These are phyloP conservation scores for Platynereis dumerilii DNA, from an alignment of 2,888 invertebrate species.

Conservation along the genomic window DNA sequence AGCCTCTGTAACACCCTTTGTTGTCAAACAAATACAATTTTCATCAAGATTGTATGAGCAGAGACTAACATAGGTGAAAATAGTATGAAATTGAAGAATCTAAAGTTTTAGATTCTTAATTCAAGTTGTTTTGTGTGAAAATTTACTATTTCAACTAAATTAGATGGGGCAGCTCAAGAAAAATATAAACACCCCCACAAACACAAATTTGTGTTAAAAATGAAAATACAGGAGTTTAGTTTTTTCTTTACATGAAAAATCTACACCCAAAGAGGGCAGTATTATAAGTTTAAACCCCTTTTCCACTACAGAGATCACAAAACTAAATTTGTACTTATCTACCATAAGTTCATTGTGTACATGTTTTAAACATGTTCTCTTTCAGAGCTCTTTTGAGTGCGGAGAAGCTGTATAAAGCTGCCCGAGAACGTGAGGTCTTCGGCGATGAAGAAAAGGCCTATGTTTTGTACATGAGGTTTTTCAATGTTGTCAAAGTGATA, in stretches of 20 bases:
- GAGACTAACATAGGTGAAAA: too few species aligned
- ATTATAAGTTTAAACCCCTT: too few species aligned
- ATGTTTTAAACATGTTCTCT: conserved; percentile 1
- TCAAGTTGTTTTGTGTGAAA: neutral
- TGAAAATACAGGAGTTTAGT: neutral
- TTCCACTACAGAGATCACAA: too few species aligned
- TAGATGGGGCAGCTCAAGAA: neutral
- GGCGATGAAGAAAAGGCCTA: conserved; percentile 61
- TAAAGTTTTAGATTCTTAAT: too few species aligned
- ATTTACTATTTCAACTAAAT: neutral
- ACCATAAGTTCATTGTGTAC: neutral
- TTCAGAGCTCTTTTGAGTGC: conserved; percentile 53
- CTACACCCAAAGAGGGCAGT: too few species aligned
- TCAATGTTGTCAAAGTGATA: conserved; percentile 52
- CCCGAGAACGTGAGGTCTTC: conserved; percentile 43
- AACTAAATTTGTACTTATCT: neutral
- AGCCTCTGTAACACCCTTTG: too few species aligned
- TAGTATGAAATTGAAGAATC: too few species aligned
- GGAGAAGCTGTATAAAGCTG: conserved; percentile 53
- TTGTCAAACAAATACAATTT: too few species aligned
- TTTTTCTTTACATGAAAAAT: too few species aligned
- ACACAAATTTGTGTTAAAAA: neutral
- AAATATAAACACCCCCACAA: neutral
- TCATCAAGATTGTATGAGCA: too few species aligned
- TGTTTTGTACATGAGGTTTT: conserved; percentile 60